Conservation (phyloP, 2,113 vertebrate species). For the Daubentonia madagascariensis region DNA sequence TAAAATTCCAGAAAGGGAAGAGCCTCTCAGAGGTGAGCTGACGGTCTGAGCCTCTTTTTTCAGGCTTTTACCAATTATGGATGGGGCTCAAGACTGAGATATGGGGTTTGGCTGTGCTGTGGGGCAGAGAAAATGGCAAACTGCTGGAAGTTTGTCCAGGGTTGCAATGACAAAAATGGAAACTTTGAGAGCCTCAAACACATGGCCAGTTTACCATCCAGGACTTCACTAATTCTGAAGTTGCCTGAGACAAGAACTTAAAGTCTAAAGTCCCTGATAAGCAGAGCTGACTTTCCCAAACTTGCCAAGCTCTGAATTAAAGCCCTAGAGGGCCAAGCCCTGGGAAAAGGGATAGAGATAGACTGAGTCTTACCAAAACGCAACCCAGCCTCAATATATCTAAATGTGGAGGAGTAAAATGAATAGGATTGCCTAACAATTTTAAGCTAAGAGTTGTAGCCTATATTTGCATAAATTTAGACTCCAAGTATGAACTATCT, state of each 20-base stretch:
- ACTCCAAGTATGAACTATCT: not conserved
- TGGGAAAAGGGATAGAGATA: not conserved
- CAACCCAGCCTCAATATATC: not conserved
- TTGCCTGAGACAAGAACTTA: not conserved
- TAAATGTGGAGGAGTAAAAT: not conserved
- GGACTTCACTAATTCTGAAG: not conserved
- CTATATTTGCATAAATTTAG: not conserved
- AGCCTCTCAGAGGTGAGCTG: not conserved
- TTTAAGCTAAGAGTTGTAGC: not conserved
- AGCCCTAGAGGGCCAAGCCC: not conserved
- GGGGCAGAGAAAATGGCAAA: not conserved
- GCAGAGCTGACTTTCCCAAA: not conserved
- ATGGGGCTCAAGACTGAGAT: not conserved
- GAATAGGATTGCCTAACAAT: not conserved
- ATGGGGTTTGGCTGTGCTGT: not conserved
- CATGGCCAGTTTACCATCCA: not conserved
- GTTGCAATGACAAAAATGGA: not conserved
- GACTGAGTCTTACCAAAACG: not conserved
- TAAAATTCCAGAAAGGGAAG: not conserved
- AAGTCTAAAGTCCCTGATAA: not conserved
- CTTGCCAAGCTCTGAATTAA: not conserved
- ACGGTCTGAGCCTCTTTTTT: not conserved
- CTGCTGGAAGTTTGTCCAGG: not conserved
- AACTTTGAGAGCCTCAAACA: not conserved
- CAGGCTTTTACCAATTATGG: not conserved